Evolutionary conservation across 1,140 invertebrate genomes (phyloP).

Genomic region (Heliconius congener): DNA sequence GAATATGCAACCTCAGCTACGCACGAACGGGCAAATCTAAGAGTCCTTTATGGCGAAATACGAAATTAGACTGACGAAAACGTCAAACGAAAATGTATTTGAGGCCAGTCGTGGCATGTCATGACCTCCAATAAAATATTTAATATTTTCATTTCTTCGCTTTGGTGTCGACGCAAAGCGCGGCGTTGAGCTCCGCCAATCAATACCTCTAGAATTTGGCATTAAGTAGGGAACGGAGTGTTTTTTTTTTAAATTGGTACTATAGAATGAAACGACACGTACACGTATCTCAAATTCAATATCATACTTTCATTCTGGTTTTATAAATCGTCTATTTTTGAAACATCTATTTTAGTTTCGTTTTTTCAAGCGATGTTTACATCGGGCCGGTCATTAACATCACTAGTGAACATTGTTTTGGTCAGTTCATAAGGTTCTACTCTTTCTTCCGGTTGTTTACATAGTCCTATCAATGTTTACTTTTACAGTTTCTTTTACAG

Average conservation of each 20-base stretch:
- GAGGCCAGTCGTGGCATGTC: no score
- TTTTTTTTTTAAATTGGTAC: no score
- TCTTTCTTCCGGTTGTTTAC: conserved; percentile 7
- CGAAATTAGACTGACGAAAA: background rate
- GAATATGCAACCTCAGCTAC: background rate
- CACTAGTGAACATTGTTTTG: conserved; percentile 20
- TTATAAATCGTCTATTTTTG: conserved; percentile 18
- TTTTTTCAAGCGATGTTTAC: conserved; percentile 54
- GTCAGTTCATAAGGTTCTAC: background rate
- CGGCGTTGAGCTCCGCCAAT: no score
- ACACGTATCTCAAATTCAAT: background rate
- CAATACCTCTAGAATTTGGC: no score
- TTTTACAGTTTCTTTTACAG: background rate
- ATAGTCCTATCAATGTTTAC: conserved; percentile 7
- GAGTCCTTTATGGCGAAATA: background rate
- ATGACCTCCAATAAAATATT: no score
- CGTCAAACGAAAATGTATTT: background rate
- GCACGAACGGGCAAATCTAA: conserved; percentile 1
- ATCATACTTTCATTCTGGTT: conserved; percentile 10
- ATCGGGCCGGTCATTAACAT: conserved; percentile 50
- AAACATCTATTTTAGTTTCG: conserved; percentile 34
- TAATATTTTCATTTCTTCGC: no score
- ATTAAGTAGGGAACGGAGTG: no score
- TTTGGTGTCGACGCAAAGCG: no score
- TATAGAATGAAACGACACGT: no score